Evolutionary conservation across 2,113 vertebrate genomes (phyloP).

Genomic region (Sorex araneus): DNA sequence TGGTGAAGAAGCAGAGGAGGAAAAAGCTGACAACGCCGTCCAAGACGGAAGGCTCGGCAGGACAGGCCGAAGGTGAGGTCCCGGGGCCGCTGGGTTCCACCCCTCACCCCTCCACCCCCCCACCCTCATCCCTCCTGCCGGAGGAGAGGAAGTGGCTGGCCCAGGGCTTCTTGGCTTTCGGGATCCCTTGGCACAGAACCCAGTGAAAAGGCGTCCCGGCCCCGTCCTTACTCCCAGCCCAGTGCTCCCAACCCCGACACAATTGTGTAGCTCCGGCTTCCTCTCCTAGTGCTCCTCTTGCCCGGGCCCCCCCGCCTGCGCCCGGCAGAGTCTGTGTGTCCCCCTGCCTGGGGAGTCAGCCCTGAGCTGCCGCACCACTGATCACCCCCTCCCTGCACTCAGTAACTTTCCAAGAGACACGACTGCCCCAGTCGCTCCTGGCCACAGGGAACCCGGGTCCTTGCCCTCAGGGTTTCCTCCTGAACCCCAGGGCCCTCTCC

Average conservation of each 20-base stretch:
- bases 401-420: neutral
- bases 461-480: neutral
- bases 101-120: too few relatives aligned
- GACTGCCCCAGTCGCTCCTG: neutral
- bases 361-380: neutral
- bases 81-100: constrained; percentile 9
- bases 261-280: neutral
- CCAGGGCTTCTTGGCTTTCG: constrained; percentile 8
- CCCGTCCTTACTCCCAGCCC: neutral
- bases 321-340: neutral
- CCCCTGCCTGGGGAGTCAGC: neutral
- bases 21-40: constrained; percentile 97
- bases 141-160: constrained; percentile 58
- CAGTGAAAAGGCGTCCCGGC: constrained; percentile 6
- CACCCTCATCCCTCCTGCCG: constrained; percentile 21
- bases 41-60: constrained; percentile 93
- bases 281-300: neutral
- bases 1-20: constrained; percentile 96
- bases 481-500: neutral
- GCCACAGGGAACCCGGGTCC: neutral
- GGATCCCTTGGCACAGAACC: constrained; percentile 12
- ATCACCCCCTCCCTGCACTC: neutral
- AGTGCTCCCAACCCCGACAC: constrained; percentile 19
- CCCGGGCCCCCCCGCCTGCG: neutral
- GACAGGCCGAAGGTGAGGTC: constrained; percentile 96